These are phyloP conservation scores for Drosophila mauritiana DNA, from an alignment of 1,140 invertebrate species.

Conservation along the genomic window DNA sequence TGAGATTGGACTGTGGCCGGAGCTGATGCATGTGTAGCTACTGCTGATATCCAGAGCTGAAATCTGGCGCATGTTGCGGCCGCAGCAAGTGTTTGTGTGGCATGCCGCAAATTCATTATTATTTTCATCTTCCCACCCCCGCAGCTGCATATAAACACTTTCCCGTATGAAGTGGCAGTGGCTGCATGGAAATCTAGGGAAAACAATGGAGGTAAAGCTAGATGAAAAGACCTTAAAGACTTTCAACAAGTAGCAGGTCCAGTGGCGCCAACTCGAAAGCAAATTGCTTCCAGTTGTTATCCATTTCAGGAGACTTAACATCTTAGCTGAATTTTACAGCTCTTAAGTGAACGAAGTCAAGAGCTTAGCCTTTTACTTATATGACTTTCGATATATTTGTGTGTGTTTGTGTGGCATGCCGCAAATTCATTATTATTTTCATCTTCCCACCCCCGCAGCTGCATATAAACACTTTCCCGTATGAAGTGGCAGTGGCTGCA, in stretches of 20 bases:
- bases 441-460: constrained; percentile 22
- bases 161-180: constrained; percentile 45
- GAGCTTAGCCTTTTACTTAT: no score
- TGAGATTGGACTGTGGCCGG: constrained; percentile 29
- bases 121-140: constrained; percentile 48
- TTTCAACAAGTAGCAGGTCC: no score
- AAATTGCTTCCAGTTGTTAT: no score
- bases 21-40: constrained; percentile 73
- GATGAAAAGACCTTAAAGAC: no score
- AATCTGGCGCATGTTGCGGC: constrained; percentile 74
- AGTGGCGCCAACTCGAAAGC: no score
- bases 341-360: no score
- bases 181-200: constrained; percentile 13
- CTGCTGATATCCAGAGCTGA: constrained; percentile 68
- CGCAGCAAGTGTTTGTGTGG: constrained; percentile 75
- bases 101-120: constrained; percentile 81
- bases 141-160: constrained; percentile 43
- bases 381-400: no score
- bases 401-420: constrained; percentile 79
- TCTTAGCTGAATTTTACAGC: no score
- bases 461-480: constrained; percentile 37
- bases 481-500: constrained; percentile 48
- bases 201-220: constrained; percentile 27
- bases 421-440: constrained; percentile 81
- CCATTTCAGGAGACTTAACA: no score